Conservation (phyloP, 2,113 vertebrate species). For the Catagonus wagneri region DNA sequence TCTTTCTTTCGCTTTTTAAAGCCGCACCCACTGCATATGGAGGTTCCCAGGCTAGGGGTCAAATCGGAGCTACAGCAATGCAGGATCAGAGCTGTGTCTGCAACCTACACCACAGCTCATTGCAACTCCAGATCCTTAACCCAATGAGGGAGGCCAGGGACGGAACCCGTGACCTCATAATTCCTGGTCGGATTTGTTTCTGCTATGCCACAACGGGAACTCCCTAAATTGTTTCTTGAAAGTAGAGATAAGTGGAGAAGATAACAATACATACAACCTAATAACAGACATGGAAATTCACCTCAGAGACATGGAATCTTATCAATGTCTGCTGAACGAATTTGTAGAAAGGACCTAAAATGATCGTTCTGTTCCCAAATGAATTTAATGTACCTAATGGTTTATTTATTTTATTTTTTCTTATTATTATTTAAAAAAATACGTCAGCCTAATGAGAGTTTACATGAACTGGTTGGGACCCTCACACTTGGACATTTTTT, state of each 20-base stretch:
- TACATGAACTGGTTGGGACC: background rate
- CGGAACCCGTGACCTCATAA: too few relatives aligned
- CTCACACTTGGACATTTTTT: background rate
- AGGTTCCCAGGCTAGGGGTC: too few relatives aligned
- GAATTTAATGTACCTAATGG: background rate
- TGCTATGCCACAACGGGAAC: too few relatives aligned
- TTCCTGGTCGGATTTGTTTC: too few relatives aligned
- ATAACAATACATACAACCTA: constrained; percentile 18
- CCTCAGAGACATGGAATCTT: background rate
- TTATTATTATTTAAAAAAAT: background rate
- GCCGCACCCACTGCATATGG: too few relatives aligned
- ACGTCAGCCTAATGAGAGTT: background rate
- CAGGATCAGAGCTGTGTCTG: too few relatives aligned
- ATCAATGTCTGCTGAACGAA: background rate
- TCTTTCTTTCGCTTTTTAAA: too few relatives aligned
- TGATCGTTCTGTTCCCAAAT: background rate
- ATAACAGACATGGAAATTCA: constrained; percentile 3
- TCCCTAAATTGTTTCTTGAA: background rate
- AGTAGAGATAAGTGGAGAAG: background rate
- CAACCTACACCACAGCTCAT: too few relatives aligned
- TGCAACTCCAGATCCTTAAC: too few relatives aligned
- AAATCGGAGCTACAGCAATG: too few relatives aligned
- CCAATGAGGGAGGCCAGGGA: too few relatives aligned
- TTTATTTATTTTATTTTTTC: background rate
- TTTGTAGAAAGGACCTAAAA: background rate